Evolutionary conservation across 2,797 vertebrate genomes (phyloP).

Genomic region (Hyperoplus immaculatus): DNA sequence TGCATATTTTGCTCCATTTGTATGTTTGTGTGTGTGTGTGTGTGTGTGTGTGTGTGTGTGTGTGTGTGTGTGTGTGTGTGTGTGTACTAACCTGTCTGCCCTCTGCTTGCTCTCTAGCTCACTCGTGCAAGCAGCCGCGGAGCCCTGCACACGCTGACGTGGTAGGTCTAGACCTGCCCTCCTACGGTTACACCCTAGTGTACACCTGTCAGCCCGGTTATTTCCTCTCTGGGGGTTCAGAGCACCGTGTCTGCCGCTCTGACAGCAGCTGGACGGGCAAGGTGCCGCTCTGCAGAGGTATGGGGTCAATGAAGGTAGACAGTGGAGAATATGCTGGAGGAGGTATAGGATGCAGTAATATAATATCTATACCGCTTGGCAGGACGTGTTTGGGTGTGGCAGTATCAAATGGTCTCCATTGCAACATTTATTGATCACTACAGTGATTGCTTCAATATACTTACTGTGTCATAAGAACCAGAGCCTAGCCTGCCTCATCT

Average conservation of each 20-base stretch:
- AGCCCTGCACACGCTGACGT: slow-evolving; percentile 92
- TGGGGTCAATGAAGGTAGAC: slow-evolving; percentile 42
- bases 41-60: not conserved
- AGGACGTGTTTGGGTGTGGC: no score
- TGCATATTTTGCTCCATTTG: not conserved
- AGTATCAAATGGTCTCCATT: no score
- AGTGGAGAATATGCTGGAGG: slow-evolving; percentile 17
- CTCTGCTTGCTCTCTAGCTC: slow-evolving; percentile 85
- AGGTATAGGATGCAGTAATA: slow-evolving; percentile 22
- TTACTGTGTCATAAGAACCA: no score
- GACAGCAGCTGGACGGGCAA: slow-evolving; percentile 98
- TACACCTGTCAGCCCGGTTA: slow-evolving; percentile 96
- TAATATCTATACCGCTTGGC: not conserved
- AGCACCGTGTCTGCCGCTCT: slow-evolving; percentile 95
- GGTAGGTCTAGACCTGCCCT: slow-evolving; percentile 94
- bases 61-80: slow-evolving; percentile 10
- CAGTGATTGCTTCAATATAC: no score
- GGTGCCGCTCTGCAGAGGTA: slow-evolving; percentile 97
- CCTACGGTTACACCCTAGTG: slow-evolving; percentile 94
- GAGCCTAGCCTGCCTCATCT: no score
- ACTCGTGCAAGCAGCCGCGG: slow-evolving; percentile 96
- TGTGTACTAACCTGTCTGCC: slow-evolving; percentile 43
- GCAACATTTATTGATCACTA: no score
- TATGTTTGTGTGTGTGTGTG: not conserved
- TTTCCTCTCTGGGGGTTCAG: slow-evolving; percentile 95